Base-by-base conservation (phyloP, 2,888 invertebrate genomes). In the Smittia sp. region DNA sequence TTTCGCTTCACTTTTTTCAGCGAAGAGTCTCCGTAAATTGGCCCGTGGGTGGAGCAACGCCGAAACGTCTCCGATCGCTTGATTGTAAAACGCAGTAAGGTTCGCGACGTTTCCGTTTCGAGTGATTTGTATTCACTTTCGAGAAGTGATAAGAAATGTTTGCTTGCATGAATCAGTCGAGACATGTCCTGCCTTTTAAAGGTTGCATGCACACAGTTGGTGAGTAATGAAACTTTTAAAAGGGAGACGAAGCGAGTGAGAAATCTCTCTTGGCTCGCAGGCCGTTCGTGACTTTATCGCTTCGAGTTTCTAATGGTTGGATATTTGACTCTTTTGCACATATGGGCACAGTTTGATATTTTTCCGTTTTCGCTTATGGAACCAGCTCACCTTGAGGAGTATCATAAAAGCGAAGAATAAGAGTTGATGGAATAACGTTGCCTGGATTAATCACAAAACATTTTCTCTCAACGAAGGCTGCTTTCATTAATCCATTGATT, bases 251-350 rank as follows among this genome's bases (percentile, higher is more conserved):
- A 18, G 20, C 58, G 52, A 58, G 2, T 13, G 22, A 58, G 7
- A 58, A 20, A 58, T 58, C n/a, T 58, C 3, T 58, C 9, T 22
- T 4, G 18, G 7, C 22, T 58, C 22, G 7, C 58, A 4, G 3
- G 7, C 46, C n/a, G 46, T 58, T 58, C 58, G 58, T 58, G 58
- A 58, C 58, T 58, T 20, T 20, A 58, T 58, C 58, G 58, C 11
- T 58, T 58, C 13, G 6, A 18, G 9, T 22, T 58, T 46, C 58
- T 58, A 58, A 58, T 58, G 58, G 58, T 58, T 2, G n/a, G 58
- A 58, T 52, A 52, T 52, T 52, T 52, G n/a, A 46, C 15, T n/a
- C 2, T 46, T 46, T 46, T 46, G 52, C 52, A n/a, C 52, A 52
- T 52, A 52, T 52, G 18, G 58, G 58, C 22, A 11, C 2, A 58